Conservation (phyloP, 2,888 invertebrate species). For the Sinopyrophorus schimmeli region DNA sequence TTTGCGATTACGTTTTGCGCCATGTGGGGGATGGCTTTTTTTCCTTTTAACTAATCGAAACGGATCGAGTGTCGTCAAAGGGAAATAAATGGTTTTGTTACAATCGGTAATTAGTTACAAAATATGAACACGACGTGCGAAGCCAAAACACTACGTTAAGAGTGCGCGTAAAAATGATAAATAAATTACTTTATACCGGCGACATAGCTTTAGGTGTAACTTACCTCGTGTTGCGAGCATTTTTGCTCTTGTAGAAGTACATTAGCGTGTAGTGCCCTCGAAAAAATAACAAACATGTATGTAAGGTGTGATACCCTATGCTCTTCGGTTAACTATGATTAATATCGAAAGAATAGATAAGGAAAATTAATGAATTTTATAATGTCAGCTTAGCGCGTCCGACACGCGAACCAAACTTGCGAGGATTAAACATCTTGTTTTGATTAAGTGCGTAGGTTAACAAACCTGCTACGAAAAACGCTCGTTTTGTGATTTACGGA, state of each 20-base stretch:
- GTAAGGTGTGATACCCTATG: constrained; percentile 44
- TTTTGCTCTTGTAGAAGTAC: constrained; percentile 50
- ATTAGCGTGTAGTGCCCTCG: constrained; percentile 50
- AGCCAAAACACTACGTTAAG: constrained; percentile 43
- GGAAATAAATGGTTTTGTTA: constrained; percentile 9
- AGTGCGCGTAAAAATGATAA: constrained; percentile 40
- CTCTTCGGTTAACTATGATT: constrained; percentile 52
- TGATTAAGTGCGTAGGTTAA: constrained; percentile 29
- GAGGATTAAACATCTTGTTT: constrained; percentile 29
- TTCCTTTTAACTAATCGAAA: constrained; percentile 5
- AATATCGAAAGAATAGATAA: constrained; percentile 48
- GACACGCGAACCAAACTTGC: constrained; percentile 36
- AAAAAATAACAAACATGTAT: constrained; percentile 50
- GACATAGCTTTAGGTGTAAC: constrained; percentile 47
- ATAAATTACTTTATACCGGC: constrained; percentile 50
- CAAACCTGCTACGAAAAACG: constrained; percentile 20
- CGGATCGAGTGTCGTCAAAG: too few relatives aligned
- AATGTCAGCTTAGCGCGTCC: constrained; percentile 44
- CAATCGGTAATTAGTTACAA: constrained; percentile 27
- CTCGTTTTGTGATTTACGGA: constrained; percentile 19
- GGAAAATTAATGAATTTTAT: constrained; percentile 50
- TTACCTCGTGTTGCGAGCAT: constrained; percentile 49
- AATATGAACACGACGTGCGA: constrained; percentile 47
- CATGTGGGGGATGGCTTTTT: too few relatives aligned
- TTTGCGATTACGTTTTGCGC: too few relatives aligned